Percentiles rank a stretch among this genome's conserved stretches.
phyloP scores from a whole-genome alignment of 2,113 vertebrate genomes.

The Rutilus rutilus region DNA sequence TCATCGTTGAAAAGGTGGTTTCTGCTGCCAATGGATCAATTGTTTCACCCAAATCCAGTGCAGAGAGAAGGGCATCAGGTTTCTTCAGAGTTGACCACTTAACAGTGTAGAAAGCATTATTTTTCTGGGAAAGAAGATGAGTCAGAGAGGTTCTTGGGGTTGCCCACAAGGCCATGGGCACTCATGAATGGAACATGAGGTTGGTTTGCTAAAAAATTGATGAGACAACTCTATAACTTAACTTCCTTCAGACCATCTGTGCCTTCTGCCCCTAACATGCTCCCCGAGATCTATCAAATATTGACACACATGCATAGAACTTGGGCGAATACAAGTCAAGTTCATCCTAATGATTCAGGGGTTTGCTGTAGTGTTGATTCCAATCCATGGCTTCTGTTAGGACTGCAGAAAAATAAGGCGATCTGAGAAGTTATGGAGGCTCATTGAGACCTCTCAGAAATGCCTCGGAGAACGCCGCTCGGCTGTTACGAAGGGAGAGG shows the following conservation, averaged over 20 bases:
- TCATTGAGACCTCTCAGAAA: neutral
- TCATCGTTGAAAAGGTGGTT: neutral
- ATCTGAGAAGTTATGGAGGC: neutral
- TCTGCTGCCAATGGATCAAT: neutral
- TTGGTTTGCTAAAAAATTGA: slow-evolving; percentile 40
- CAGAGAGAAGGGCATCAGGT: slow-evolving; percentile 1
- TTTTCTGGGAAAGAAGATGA: slow-evolving; percentile 19
- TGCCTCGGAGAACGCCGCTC: neutral
- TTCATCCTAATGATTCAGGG: slow-evolving; percentile 17
- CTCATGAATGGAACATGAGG: slow-evolving; percentile 41
- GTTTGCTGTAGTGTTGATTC: slow-evolving; percentile 2
- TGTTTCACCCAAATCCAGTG: neutral
- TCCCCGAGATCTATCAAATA: slow-evolving; percentile 33
- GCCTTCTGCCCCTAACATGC: slow-evolving; percentile 16
- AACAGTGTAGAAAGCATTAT: slow-evolving; percentile 8
- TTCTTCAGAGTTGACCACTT: slow-evolving; percentile 11
- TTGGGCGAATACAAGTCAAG: neutral
- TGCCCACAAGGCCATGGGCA: slow-evolving; percentile 32
- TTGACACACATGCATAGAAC: slow-evolving; percentile 6
- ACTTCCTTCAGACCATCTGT: slow-evolving; percentile 37
- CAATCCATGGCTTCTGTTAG: neutral
- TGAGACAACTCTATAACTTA: slow-evolving; percentile 40
- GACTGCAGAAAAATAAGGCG: neutral
- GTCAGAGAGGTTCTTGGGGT: slow-evolving; percentile 23
- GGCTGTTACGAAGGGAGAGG: neutral